Evolutionary conservation across 2,113 vertebrate species (phyloP).

Genomic region (Buteo buteo): DNA sequence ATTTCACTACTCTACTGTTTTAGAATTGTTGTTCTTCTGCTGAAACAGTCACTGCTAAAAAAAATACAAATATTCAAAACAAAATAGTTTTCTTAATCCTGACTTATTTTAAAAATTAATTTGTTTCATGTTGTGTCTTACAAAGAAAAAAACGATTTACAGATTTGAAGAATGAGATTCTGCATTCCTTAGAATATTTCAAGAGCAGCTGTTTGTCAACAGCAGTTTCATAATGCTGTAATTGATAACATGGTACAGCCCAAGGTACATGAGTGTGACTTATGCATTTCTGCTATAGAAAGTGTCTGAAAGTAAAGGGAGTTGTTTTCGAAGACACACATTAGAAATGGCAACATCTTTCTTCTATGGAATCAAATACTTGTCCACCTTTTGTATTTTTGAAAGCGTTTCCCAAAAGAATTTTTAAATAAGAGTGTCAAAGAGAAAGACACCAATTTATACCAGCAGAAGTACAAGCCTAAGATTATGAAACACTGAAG

Average conservation of each 20-base stretch:
- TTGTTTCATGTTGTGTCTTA: not conserved
- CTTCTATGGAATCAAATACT: not conserved
- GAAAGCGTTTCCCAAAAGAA: not conserved
- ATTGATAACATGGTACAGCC: not conserved
- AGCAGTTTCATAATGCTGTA: not conserved
- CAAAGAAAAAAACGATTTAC: not conserved
- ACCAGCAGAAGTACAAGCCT: not conserved
- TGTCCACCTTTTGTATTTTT: not conserved
- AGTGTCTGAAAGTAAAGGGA: not conserved
- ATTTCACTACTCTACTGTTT: not conserved
- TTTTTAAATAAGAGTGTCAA: not conserved
- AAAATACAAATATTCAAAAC: not conserved
- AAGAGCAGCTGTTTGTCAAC: not conserved
- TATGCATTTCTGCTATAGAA: not conserved
- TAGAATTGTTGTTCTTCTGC: not conserved
- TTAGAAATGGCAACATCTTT: not conserved
- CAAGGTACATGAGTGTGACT: not conserved
- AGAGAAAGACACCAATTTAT: not conserved
- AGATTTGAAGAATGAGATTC: not conserved
- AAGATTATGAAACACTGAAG: not conserved
- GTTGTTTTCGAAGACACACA: accelerated
- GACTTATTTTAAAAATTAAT: not conserved
- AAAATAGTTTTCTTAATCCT: not conserved
- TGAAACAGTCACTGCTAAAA: not conserved
- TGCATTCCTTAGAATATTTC: not conserved